These are phyloP conservation scores for Tachycineta bicolor DNA, from an alignment of 2,113 vertebrate genomes.

Conservation along the genomic window DNA sequence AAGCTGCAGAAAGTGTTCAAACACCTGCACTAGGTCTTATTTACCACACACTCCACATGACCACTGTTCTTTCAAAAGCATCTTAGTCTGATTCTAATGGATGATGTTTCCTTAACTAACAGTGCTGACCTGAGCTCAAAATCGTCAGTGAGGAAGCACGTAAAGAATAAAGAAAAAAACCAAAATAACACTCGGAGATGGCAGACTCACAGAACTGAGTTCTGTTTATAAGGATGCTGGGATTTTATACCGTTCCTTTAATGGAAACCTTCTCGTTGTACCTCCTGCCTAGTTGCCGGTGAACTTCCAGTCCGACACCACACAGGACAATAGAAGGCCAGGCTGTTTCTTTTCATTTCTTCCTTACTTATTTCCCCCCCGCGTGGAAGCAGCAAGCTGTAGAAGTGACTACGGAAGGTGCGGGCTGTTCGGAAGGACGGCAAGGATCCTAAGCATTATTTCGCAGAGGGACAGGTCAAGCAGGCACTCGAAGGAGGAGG, in stretches of 20 bases:
- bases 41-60: background rate
- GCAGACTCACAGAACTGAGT: background rate
- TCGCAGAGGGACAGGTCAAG: background rate
- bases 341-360: background rate
- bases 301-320: background rate
- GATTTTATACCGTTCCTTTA: constrained; percentile 2
- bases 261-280: background rate
- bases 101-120: background rate
- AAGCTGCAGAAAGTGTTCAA: background rate
- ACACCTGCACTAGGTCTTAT: background rate
- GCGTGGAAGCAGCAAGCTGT: background rate
- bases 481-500: background rate
- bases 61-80: background rate
- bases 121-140: background rate
- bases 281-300: background rate
- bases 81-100: background rate
- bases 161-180: background rate
- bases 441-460: background rate
- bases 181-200: background rate
- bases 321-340: background rate
- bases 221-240: background rate
- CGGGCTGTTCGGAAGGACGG: background rate
- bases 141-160: background rate
- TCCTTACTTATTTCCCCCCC: background rate
- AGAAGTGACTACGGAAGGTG: background rate